Percentiles rank a stretch among this genome's conserved stretches.
phyloP scores from a whole-genome alignment of 2,797 vertebrate species.

The Acrossocheilus wenchowensis region DNA sequence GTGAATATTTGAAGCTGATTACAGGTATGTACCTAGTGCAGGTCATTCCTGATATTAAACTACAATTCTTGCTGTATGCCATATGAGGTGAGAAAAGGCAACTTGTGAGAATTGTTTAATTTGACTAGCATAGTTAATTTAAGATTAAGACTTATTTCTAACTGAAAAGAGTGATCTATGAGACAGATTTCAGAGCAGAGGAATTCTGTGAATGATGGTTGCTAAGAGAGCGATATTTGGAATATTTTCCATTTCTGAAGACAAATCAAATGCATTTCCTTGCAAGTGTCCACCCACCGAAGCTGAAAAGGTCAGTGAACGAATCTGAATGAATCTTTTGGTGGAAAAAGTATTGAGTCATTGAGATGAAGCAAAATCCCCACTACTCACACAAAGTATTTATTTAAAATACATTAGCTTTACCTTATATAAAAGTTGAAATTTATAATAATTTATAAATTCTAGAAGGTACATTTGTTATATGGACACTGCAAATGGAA shows the following conservation, averaged over 20 bases:
- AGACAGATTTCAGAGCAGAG: not conserved
- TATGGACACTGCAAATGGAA: not conserved
- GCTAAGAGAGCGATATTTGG: not conserved
- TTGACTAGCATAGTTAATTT: constrained; percentile 20
- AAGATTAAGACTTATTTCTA: not conserved
- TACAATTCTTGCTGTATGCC: constrained; percentile 2
- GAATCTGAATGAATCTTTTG: not conserved
- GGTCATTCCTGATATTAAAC: constrained; percentile 20
- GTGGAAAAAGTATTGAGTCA: not conserved
- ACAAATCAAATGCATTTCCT: not conserved
- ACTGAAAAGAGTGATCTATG: not conserved
- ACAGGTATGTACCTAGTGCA: not conserved
- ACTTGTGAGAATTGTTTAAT: constrained; percentile 10
- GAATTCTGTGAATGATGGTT: not conserved
- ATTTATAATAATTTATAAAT: not conserved
- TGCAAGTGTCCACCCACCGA: not conserved
- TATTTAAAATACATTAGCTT: not conserved
- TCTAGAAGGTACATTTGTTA: not conserved
- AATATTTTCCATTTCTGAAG: not conserved
- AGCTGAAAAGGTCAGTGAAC: not conserved
- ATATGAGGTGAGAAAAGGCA: not conserved
- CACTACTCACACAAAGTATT: not conserved
- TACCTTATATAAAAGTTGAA: not conserved
- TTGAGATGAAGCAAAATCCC: not conserved
- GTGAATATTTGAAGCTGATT: constrained; percentile 47